These are phyloP conservation scores for Acanthurus leucopareius DNA, from an alignment of 2,797 vertebrate species.

Conservation along the genomic window DNA sequence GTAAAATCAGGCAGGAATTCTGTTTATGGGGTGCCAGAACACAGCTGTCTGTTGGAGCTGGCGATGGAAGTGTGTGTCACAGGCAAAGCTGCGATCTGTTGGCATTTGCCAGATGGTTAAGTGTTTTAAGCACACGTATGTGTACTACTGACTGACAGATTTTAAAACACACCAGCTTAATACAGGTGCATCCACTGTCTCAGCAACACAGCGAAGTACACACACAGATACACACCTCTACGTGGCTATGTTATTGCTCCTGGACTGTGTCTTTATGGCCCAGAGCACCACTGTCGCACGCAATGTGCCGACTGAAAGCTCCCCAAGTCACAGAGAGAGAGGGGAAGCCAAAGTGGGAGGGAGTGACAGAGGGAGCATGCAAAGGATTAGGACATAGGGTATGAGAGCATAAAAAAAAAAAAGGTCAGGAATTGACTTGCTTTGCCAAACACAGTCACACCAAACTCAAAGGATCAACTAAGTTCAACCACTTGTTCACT, in stretches of 20 bases:
- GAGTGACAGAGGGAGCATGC: conserved; percentile 38
- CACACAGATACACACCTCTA: conserved; percentile 42
- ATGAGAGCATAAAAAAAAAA: conserved; percentile 44
- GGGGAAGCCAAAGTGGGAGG: conserved; percentile 59
- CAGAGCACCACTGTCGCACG: conserved; percentile 67
- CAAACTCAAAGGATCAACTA: conserved; percentile 53
- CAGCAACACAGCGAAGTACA: conserved; percentile 16
- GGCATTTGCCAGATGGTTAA: conserved; percentile 73
- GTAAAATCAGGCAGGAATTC: conserved; percentile 81
- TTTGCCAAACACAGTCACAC: conserved; percentile 61
- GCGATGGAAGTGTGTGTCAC: conserved; percentile 61
- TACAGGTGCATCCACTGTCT: conserved; percentile 72
- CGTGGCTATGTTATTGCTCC: conserved; percentile 61
- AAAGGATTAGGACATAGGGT: conserved; percentile 50
- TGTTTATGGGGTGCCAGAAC: conserved; percentile 77
- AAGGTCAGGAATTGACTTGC: conserved; percentile 58
- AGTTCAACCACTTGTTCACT: conserved; percentile 36
- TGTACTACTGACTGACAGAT: conserved; percentile 43
- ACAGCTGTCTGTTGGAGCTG: conserved; percentile 74
- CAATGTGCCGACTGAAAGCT: conserved; percentile 72
- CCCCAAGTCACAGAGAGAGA: conserved; percentile 66
- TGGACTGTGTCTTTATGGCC: conserved; percentile 56
- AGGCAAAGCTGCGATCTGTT: conserved; percentile 53
- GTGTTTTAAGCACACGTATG: conserved; percentile 53
- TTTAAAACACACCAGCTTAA: conserved; percentile 52